These are phyloP conservation scores for Heliconius hewitsoni DNA, from an alignment of 1,140 invertebrate genomes.

Conservation along the genomic window DNA sequence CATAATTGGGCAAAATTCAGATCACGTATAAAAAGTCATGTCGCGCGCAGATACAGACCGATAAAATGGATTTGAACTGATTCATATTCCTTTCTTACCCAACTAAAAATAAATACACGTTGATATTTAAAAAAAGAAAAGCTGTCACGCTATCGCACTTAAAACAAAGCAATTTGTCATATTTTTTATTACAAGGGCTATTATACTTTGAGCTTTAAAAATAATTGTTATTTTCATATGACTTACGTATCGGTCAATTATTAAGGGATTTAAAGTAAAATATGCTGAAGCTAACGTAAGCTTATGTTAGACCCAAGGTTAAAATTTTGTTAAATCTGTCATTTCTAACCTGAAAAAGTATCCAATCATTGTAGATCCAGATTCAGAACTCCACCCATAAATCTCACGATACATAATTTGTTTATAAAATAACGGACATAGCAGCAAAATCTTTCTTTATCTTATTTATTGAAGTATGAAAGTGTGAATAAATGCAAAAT, in stretches of 20 bases:
- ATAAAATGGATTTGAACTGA: slow-evolving; percentile 56
- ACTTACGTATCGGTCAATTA: too few species aligned
- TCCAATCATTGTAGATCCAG: neutral
- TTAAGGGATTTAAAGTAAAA: too few species aligned
- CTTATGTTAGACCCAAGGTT: too few species aligned
- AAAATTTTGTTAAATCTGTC: neutral
- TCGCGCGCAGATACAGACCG: slow-evolving; percentile 55
- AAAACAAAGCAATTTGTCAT: slow-evolving; percentile 1
- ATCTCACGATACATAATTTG: neutral
- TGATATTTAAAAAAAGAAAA: neutral
- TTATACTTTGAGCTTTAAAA: too few species aligned
- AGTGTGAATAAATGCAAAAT: neutral
- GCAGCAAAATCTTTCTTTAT: neutral
- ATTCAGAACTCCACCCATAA: neutral
- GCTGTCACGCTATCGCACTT: neutral
- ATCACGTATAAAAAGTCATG: slow-evolving; percentile 68
- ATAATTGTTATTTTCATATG: too few species aligned
- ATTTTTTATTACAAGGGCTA: neutral
- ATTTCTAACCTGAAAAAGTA: neutral
- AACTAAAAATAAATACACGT: slow-evolving; percentile 34
- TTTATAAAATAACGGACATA: neutral
- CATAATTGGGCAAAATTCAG: slow-evolving; percentile 60
- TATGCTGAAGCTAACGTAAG: too few species aligned
- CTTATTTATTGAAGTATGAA: neutral
- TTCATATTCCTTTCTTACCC: slow-evolving; percentile 52